A percentile compares a stretch with the other conserved stretches of the same genome.
phyloP scores from a whole-genome alignment of 2,888 invertebrate species.

The Chrysolina americana region DNA sequence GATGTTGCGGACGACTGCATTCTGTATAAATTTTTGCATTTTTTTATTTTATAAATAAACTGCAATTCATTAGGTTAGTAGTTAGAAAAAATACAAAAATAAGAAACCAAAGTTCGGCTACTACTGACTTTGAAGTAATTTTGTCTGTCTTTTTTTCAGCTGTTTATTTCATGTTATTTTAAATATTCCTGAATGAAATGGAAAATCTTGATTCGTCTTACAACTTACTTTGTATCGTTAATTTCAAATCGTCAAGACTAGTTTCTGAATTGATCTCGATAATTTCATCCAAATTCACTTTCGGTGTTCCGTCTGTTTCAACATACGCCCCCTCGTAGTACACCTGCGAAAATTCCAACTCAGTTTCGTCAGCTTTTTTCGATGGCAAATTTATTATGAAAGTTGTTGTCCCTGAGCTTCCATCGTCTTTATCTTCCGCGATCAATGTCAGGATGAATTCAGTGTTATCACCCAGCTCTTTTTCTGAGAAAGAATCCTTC shows the following conservation, averaged over 20 bases:
- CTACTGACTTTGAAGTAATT: too few species aligned
- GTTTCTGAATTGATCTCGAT: conserved; percentile 23
- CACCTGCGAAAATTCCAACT: conserved; percentile 20
- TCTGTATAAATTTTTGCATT: too few species aligned
- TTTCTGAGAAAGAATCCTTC: conserved; percentile 33
- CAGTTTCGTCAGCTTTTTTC: neutral
- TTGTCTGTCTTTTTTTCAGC: too few species aligned
- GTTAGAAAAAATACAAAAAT: too few species aligned
- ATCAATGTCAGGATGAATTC: conserved; percentile 48
- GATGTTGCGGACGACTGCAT: too few species aligned
- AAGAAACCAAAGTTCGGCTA: too few species aligned
- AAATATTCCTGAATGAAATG: too few species aligned
- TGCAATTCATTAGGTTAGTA: too few species aligned
- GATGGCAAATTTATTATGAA: conserved; percentile 45
- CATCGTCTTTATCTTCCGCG: conserved; percentile 39
- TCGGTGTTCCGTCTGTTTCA: neutral
- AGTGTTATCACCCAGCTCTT: conserved; percentile 32
- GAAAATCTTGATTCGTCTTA: neutral
- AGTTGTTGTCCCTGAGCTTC: conserved; percentile 34
- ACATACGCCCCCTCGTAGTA: conserved; percentile 36
- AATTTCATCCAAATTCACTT: conserved; percentile 24
- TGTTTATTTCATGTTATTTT: too few species aligned
- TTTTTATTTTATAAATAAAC: too few species aligned
- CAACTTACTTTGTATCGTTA: conserved; percentile 30
- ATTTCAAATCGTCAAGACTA: conserved; percentile 7